Percentiles rank a stretch among this genome's conserved stretches.
phyloP scores from a whole-genome alignment of 2,888 invertebrate species.

The Rotaria macrura region DNA sequence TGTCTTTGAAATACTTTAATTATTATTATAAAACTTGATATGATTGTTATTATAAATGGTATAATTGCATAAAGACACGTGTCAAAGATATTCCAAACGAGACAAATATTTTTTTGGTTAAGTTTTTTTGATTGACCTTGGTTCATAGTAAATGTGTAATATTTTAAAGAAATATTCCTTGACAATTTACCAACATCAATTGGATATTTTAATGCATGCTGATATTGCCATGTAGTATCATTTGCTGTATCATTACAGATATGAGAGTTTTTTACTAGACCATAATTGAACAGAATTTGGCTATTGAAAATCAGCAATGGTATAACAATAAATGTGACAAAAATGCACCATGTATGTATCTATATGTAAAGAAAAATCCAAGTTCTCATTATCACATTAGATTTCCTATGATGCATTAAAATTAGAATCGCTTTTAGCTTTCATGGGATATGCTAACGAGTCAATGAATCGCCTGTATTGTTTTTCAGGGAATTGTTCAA shows the following conservation, averaged over 20 bases:
- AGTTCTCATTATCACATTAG: no score
- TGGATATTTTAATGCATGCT: neutral
- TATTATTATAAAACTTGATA: neutral
- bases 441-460: no score
- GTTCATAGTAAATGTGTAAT: neutral
- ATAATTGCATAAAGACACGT: neutral
- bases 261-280: neutral
- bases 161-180: neutral
- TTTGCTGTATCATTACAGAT: neutral
- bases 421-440: no score
- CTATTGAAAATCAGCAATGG: neutral
- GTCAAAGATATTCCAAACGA: neutral
- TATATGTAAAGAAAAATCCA: neutral
- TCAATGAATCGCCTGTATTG: no score
- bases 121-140: neutral
- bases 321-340: neutral
- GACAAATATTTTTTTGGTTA: neutral
- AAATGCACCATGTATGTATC: neutral
- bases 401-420: no score
- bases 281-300: constrained; percentile 1
- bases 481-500: no score
- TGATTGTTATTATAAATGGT: neutral
- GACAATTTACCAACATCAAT: neutral
- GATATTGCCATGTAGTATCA: neutral
- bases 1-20: neutral